Conservation (phyloP, 2,888 invertebrate genomes). For the Aricia artaxerxes region DNA sequence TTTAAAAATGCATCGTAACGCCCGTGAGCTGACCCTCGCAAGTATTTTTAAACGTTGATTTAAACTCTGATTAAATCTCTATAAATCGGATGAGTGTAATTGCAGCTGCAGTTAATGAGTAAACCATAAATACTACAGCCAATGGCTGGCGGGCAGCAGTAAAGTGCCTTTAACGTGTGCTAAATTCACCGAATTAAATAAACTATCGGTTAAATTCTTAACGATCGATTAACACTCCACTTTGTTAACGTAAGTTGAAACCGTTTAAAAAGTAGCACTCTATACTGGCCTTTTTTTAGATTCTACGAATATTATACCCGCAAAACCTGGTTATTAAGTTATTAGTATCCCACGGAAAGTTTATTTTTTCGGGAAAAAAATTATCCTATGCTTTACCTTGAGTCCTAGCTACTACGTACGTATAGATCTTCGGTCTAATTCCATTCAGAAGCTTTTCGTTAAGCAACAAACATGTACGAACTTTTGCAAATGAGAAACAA, state of each 20-base stretch:
- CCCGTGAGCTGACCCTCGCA: not conserved
- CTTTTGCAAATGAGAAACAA: not conserved
- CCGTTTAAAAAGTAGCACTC: not conserved
- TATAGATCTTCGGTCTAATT: not conserved
- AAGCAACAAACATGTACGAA: no score
- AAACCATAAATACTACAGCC: constrained; percentile 24
- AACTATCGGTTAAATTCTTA: constrained; percentile 25
- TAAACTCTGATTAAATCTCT: constrained; percentile 6
- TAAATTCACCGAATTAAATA: constrained; percentile 30
- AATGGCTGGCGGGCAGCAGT: constrained; percentile 29
- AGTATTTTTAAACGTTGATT: not conserved
- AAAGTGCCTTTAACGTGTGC: constrained; percentile 30
- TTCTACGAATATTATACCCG: not conserved
- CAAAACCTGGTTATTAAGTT: not conserved
- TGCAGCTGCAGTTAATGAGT: constrained; percentile 25
- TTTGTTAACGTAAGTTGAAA: constrained; percentile 1
- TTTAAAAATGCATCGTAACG: not conserved
- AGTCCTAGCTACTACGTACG: not conserved
- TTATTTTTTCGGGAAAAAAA: not conserved
- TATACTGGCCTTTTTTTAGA: not conserved
- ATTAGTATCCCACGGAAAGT: no score
- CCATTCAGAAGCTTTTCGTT: no score
- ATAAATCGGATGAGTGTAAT: constrained; percentile 17
- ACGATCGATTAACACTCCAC: constrained; percentile 9
- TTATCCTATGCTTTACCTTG: not conserved